Evolutionary conservation across 2,113 vertebrate genomes (phyloP), one percentile per base, ranked within the genome.

Genomic region (Chitala chitala): DNA sequence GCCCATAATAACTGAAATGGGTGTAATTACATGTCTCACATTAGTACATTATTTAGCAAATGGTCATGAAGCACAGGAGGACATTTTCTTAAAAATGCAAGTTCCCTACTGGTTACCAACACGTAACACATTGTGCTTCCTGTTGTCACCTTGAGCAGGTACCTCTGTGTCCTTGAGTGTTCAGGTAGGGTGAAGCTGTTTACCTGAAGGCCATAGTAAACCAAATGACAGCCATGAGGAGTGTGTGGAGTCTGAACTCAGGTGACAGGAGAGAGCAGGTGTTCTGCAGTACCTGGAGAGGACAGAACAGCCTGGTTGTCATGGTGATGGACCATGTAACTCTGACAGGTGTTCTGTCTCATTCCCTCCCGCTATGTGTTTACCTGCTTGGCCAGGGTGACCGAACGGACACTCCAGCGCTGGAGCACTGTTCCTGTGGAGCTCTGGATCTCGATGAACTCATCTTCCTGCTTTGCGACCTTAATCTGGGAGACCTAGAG

Each of bases 131-230:
- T n/a, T n/a, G n/a, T n/a, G n/a, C n/a, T n/a, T n/a, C n/a, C n/a
- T n/a, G n/a, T n/a, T n/a, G n/a, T n/a, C n/a, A n/a, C n/a, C n/a
- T n/a, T n/a, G n/a, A n/a, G n/a, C n/a, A n/a, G n/a, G n/a, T n/a
- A n/a, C n/a, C n/a, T n/a, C n/a, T n/a, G n/a, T n/a, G n/a, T n/a
- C n/a, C n/a, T n/a, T n/a, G n/a, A n/a, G n/a, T n/a, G n/a, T n/a
- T n/a, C n/a, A n/a, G n/a, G n/a, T n/a, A n/a, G n/a, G n/a, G n/a
- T 44, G 20, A 15, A 44, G 22, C 5, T 3, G 5, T 68, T 78
- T 85, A 98, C 96, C 96, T 98, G 89, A 98, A 92, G 33, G 96
- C 95, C 93, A 98, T 94, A 55, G 93, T 92, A 86, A 98, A 96
- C 96, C 96, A 98, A 81, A 98, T 94, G 74, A 95, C 85, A 24